Evolutionary conservation across 2,797 vertebrate genomes (phyloP), one percentile per base, ranked within the genome.

Genomic region (Ambastaia sidthimunki): DNA sequence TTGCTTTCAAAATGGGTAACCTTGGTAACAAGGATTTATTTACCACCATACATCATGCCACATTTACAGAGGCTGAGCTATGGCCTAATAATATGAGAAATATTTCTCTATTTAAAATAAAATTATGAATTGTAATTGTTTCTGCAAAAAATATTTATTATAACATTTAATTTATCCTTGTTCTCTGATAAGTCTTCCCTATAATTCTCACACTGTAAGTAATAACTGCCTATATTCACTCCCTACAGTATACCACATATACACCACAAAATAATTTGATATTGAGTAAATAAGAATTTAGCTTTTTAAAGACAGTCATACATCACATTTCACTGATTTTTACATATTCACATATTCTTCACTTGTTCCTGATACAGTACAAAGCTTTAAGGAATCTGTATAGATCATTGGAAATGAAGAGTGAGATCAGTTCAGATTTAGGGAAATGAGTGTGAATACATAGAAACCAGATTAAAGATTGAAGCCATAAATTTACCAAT

Each of bases 321-420:
- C 0, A 7, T 13, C 59, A 60, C 57, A 74, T 16, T 55, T 54
- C 10, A 50, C 41, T 25, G 13, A 28, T n/a, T n/a, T n/a, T n/a
- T n/a, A n/a, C n/a, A n/a, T n/a, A n/a, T n/a, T 16, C 19, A 72
- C 34, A 25, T 6, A 41, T 50, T 23, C 71, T 79, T 28, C 16
- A 75, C 31, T 18, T 19, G 6, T 63, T 62, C 25, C 60, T 34
- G 28, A 48, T 48, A 70, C 5, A 16, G 3, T 23, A 55, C n/a
- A 31, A 70, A n/a, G 44, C 4, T 13, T 52, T 52, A 7, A 48
- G 41, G 11, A 6, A 47, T 57, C 70, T 78, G 74, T 52, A 78
- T 60, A 82, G 60, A 87, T 84, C 67, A 31, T 25, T 60, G 23
- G 12, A 23, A 0, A n/a, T 63, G 74, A 72, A 80, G 41, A 10